Percentiles rank a stretch among this genome's conserved stretches.
Evolutionary conservation across 2,888 invertebrate species (phyloP).

Genomic region (Agrochola macilenta): DNA sequence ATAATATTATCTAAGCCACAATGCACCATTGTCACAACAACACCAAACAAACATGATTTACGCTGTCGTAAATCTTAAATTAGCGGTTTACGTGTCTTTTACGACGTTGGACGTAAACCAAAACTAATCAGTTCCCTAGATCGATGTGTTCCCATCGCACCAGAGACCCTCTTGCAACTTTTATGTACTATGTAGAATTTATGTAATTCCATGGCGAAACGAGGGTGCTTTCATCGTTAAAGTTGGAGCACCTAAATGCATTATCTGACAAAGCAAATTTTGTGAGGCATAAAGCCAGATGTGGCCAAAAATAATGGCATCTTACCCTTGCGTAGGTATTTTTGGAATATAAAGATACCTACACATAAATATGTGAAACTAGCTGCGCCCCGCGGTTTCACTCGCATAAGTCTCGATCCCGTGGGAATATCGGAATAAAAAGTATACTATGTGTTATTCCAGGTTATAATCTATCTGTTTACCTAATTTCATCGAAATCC

Average conservation of each 20-base stretch:
- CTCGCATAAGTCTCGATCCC: too few relatives aligned
- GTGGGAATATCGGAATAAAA: too few relatives aligned
- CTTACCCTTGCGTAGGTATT: slow-evolving; percentile 18
- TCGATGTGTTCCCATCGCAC: slow-evolving; percentile 74
- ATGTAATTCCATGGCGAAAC: slow-evolving; percentile 65
- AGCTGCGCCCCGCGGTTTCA: too few relatives aligned
- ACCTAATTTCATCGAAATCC: too few relatives aligned
- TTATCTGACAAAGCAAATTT: slow-evolving; percentile 58
- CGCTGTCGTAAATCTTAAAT: slow-evolving; percentile 84
- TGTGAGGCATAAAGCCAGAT: slow-evolving; percentile 60
- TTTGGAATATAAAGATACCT: not conserved
- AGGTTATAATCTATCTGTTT: too few relatives aligned
- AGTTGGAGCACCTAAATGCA: slow-evolving; percentile 58
- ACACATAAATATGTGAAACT: too few relatives aligned
- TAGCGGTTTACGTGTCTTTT: slow-evolving; percentile 81
- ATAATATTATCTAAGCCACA: slow-evolving; percentile 45
- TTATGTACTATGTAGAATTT: slow-evolving; percentile 69
- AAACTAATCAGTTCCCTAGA: slow-evolving; percentile 82
- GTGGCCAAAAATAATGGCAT: slow-evolving; percentile 46
- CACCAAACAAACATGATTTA: slow-evolving; percentile 82
- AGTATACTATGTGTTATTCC: too few relatives aligned
- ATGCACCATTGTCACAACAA: slow-evolving; percentile 73
- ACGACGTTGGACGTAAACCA: slow-evolving; percentile 77
- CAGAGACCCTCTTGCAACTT: slow-evolving; percentile 68
- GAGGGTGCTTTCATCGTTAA: slow-evolving; percentile 72